A percentile compares a stretch with the other conserved stretches of the same genome.
Evolutionary conservation across 2,888 invertebrate species (phyloP).

Genomic region (Lumbricus terrestris): DNA sequence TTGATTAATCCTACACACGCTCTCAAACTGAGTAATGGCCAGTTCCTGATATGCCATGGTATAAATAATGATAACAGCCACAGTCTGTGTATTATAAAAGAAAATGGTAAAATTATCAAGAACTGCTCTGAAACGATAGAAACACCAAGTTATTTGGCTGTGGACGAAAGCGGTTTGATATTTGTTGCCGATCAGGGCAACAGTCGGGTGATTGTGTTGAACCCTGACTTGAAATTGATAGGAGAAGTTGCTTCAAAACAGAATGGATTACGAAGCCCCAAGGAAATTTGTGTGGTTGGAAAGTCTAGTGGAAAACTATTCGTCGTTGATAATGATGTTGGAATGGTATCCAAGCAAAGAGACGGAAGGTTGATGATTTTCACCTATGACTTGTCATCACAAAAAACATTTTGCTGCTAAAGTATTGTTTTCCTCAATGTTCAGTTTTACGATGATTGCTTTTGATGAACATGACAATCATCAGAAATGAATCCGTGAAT

Average conservation of each 20-base stretch:
- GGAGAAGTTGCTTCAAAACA: not conserved
- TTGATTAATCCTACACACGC: not conserved
- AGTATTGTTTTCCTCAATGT: too few species aligned
- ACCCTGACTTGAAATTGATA: not conserved
- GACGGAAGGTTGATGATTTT: not conserved
- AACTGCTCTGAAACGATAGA: not conserved
- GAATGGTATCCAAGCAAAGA: too few species aligned
- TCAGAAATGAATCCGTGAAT: too few species aligned
- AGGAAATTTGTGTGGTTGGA: not conserved
- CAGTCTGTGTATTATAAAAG: not conserved
- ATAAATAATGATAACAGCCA: not conserved
- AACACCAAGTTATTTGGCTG: not conserved
- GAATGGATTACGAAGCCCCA: not conserved
- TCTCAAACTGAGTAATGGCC: not conserved
- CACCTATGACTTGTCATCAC: not conserved
- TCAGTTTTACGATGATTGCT: too few species aligned
- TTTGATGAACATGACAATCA: too few species aligned
- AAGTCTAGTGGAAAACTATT: not conserved
- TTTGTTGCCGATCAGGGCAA: not conserved
- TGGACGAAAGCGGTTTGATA: not conserved
- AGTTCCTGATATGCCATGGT: not conserved
- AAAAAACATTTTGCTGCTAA: not conserved
- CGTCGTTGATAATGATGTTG: not conserved
- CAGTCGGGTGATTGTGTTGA: not conserved
- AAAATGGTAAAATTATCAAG: not conserved